Conservation (phyloP, 1,140 invertebrate genomes). For the Vanessa atalanta region DNA sequence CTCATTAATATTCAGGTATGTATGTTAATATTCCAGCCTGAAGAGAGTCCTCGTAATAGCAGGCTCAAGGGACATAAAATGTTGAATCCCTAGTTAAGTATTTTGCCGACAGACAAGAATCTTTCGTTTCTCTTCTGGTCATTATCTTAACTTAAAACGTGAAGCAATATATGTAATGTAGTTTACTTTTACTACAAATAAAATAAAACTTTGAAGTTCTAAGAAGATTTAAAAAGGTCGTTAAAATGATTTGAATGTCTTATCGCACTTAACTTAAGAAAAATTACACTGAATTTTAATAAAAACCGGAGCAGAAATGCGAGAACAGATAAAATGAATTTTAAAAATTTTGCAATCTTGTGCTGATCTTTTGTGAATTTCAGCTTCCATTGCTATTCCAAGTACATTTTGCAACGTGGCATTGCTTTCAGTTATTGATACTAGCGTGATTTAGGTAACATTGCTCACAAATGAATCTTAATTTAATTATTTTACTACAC, state of each 20-base stretch:
- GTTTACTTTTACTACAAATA: no score
- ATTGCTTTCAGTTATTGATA: neutral
- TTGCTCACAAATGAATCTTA: neutral
- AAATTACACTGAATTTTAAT: neutral
- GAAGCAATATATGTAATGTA: no score
- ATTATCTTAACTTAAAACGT: no score
- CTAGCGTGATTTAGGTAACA: neutral
- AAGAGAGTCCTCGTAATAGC: no score
- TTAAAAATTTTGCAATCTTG: neutral
- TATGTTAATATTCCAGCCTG: no score
- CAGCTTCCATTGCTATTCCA: neutral
- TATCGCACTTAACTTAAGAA: neutral
- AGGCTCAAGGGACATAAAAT: no score
- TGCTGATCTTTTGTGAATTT: neutral
- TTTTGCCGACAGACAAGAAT: no score
- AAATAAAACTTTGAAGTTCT: neutral
- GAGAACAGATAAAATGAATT: slow-evolving; percentile 2
- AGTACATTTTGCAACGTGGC: neutral
- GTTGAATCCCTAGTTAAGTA: no score
- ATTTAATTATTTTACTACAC: no score
- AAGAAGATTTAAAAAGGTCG: neutral
- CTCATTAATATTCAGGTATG: no score
- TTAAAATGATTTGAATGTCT: neutral
- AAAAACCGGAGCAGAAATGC: neutral
- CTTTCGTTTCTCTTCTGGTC: no score